Conservation (phyloP, 2,888 invertebrate species). For the Uropetala carovei region DNA sequence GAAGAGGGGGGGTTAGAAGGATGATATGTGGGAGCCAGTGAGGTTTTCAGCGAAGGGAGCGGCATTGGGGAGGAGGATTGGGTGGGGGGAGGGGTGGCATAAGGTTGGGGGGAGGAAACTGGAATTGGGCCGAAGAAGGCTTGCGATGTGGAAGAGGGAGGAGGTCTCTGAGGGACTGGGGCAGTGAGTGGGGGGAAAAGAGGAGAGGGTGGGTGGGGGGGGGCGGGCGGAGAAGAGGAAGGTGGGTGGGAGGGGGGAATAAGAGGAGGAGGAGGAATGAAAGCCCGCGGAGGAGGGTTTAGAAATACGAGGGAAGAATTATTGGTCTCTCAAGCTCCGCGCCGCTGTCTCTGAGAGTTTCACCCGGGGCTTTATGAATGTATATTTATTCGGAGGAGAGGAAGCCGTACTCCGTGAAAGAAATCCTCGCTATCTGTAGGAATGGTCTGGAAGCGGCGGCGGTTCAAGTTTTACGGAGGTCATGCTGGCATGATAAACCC, state of each 20-base stretch:
- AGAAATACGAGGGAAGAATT: constrained; percentile 8
- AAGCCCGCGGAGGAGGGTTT: background rate
- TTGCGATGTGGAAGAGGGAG: background rate
- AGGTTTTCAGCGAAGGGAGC: background rate
- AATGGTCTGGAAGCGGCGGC: background rate
- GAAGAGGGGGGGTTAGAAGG: no score
- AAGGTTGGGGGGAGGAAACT: no score
- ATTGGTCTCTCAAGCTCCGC: background rate
- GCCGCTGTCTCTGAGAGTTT: constrained; percentile 18
- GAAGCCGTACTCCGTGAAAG: constrained; percentile 1
- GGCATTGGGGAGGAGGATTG: background rate
- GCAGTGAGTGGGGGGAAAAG: background rate
- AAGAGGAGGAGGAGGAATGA: background rate
- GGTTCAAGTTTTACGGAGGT: background rate
- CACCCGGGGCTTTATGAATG: constrained; percentile 48
- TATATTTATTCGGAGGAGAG: constrained; percentile 48
- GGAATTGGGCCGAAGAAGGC: background rate
- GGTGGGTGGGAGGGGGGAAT: background rate
- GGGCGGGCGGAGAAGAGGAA: background rate
- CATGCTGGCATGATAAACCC: no score
- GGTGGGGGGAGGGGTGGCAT: background rate
- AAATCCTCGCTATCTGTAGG: background rate
- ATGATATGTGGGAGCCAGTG: background rate
- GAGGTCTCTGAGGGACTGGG: background rate
- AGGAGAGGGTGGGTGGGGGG: background rate